Evolutionary conservation across 2,113 vertebrate genomes (phyloP).

Genomic region (Myocastor coypus): DNA sequence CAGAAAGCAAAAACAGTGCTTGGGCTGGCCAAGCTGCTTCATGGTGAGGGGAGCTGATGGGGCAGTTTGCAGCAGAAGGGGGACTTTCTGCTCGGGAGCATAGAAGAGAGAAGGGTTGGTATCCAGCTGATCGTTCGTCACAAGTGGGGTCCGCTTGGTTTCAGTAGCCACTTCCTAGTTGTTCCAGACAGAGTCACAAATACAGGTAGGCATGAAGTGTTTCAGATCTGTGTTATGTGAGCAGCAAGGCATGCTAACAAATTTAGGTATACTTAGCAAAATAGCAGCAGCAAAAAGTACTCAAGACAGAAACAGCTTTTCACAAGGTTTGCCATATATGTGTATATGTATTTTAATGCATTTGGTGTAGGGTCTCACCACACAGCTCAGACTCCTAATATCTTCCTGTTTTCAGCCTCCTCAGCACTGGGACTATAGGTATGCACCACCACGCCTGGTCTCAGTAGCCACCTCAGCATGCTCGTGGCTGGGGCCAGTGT

Average conservation of each 20-base stretch:
- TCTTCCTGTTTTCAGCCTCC: no score
- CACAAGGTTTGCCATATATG: conserved; percentile 4
- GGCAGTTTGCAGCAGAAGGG: not conserved
- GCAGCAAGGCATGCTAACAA: not conserved
- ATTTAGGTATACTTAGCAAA: conserved; percentile 13
- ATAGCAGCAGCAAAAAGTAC: not conserved
- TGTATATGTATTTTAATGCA: not conserved
- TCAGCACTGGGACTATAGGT: no score
- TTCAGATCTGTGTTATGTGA: not conserved
- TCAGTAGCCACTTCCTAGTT: conserved; percentile 1
- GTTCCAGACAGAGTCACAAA: conserved; percentile 28
- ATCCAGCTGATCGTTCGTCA: rapidly evolving
- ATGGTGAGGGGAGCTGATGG: not conserved
- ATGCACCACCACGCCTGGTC: no score
- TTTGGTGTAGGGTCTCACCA: no score
- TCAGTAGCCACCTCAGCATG: no score
- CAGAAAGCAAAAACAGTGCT: not conserved
- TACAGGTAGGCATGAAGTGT: conserved; percentile 49
- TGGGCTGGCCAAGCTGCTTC: not conserved
- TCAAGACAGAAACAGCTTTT: conserved; percentile 40
- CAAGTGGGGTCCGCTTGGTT: not conserved
- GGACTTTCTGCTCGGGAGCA: not conserved
- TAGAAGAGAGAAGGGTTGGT: not conserved
- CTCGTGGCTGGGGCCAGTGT: no score
- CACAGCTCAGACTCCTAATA: no score